Evolutionary conservation across 2,797 vertebrate species (phyloP), one percentile per base, ranked within the genome.

Genomic region (Sardinella longiceps): DNA sequence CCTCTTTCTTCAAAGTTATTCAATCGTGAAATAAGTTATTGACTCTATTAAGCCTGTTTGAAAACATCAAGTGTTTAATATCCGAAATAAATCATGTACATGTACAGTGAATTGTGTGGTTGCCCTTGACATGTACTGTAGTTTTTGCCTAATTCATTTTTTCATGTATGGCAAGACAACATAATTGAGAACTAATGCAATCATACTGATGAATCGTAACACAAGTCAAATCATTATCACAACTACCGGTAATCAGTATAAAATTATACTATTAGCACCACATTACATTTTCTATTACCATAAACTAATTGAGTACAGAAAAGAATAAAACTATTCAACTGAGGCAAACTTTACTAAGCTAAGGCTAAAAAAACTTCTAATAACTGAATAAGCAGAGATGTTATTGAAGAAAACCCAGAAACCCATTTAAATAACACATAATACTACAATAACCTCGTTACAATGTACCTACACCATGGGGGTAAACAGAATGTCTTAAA

Each of bases 41-140:
- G 66, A 43, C 43, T 74, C 30, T 74, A 74, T 39, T 14, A 74
- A 37, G 37, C 37, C 33, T 12, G 14, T 66, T 77, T 77, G 33
- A 77, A 74, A 77, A 43, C 70, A 23, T 77, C 70, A 15, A 39
- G 66, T 77, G 70, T 77, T 43, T 43, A 74, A 39, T 39, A 37
- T 43, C 18, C 20, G 70, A 43, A 77, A 77, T 77, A 77, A 77
- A 77, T 77, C 23, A 77, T 77, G 70, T 77, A 23, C n/a, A n/a
- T 39, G 33, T 9, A 23, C 3, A 5, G 14, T 43, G 5, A 43
- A 43, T 43, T 23, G 2, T 20, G 37, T 43, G 33, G 1, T 37
- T 74, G 4, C 5, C 18, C 0, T 20, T 74, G 15, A 23, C 58
- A 9, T 25, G 3, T 60, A 25, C 25, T 25, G n/a, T n/a, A n/a